Base-by-base conservation (phyloP, 2,888 invertebrate genomes). In the Encarsia formosa region DNA sequence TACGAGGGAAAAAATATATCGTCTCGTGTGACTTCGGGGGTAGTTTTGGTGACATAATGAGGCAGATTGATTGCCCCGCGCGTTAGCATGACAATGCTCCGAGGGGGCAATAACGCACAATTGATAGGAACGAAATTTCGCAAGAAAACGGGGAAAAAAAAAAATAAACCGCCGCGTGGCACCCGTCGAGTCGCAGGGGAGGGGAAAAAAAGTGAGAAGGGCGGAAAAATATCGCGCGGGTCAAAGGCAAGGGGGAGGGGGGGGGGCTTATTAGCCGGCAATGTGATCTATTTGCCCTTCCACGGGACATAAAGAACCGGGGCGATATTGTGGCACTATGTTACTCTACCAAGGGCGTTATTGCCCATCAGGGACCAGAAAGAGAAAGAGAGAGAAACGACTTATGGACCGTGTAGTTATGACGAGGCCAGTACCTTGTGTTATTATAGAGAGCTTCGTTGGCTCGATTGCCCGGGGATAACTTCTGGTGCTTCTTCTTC, bases 221-320 rank as follows among this genome's bases (percentile, higher is more conserved):
- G 39, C 47, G 37, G 56, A 54, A 56, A 51, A 58, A 55, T 43
- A 47, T 44, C 20, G 38, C 35, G 47, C 45, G 58, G 49, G 48
- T 9, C 11, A 35, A 52, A 51, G 43, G 58, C 56, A 56, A 53
- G 59, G 63, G 65, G 64, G 59, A 65, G 68, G 66, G 15, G 68
- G 65, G 65, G 63, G 65, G 65, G 66, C 72, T 74, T 73, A 73
- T 74, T 74, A 73, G 72, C 68, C 65, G 64, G 71, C 68, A 66
- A 71, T 69, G 72, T 71, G 71, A 73, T 73, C 72, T 73, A 71
- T 73, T 73, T 73, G 71, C 68, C 70, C 69, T 61, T 69, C 66
- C 70, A 69, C 63, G 63, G 37, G 29, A 63, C 63, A 70, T 68
- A 70, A 70, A 69, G 69, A 69, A 68, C 67, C 64, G 59, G n/a